phyloP scores from a whole-genome alignment of 1,140 invertebrate species.

The Akabosia matsudoensis region DNA sequence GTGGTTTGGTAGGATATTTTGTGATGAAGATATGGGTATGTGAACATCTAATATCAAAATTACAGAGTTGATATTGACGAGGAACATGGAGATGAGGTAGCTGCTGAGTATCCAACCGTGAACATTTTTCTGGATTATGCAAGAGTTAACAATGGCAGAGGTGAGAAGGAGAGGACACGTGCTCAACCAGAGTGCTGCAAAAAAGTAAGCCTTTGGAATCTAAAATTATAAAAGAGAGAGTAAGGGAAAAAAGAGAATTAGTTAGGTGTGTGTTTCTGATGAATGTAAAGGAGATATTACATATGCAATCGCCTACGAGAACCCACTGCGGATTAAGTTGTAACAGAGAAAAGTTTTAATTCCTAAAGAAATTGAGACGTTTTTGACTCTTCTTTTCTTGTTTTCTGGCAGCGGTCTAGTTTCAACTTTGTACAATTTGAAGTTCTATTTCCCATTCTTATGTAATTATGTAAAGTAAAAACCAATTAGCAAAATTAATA shows the following conservation, averaged over 20 bases:
- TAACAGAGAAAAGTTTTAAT: no score
- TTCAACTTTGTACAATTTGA: no score
- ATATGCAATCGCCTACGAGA: no score
- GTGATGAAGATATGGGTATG: background rate
- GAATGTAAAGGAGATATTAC: background rate
- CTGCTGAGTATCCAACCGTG: constrained; percentile 27
- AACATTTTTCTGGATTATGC: constrained; percentile 26
- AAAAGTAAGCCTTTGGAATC: background rate
- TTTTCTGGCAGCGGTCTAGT: no score
- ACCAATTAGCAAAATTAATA: no score
- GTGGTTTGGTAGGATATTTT: background rate
- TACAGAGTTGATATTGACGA: constrained; percentile 26
- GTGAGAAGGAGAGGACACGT: constrained; percentile 27
- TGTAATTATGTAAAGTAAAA: no score
- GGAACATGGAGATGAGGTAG: constrained; percentile 32
- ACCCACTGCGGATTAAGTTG: no score
- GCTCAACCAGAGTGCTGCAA: constrained; percentile 23
- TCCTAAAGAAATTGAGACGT: no score
- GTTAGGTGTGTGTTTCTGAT: background rate
- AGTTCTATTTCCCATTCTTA: no score
- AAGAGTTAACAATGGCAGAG: constrained; percentile 21
- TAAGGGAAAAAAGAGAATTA: background rate
- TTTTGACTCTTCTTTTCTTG: no score
- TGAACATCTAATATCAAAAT: constrained; percentile 9
- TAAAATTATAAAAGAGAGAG: background rate